Conservation (phyloP, 2,113 vertebrate genomes). For the Pavo muticus region DNA sequence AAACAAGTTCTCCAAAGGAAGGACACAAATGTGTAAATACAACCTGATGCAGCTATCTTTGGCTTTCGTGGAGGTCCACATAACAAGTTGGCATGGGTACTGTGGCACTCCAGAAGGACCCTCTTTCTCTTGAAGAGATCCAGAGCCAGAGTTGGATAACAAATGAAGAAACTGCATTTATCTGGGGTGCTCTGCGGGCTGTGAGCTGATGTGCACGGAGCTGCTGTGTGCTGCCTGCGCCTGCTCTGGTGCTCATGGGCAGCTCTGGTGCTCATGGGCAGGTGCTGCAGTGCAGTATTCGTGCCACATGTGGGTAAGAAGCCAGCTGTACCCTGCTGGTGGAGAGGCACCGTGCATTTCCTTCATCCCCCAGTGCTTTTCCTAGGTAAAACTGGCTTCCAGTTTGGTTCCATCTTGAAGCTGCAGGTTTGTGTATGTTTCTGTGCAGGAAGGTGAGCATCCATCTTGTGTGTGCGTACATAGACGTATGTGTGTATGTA, state of each 20-base stretch:
- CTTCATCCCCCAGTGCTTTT: neutral
- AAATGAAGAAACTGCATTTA: neutral
- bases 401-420: neutral
- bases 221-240: neutral
- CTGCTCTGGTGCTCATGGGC: neutral
- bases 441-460: neutral
- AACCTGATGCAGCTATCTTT: neutral
- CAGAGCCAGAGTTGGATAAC: too few species aligned
- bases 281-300: neutral
- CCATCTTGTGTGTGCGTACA: too few species aligned
- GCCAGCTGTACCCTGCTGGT: neutral
- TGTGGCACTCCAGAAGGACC: neutral
- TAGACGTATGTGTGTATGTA: too few species aligned
- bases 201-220: neutral
- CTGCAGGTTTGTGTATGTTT: neutral
- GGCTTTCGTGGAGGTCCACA: neutral
- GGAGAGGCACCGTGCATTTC: fast-evolving
- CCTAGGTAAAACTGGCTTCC: too few species aligned
- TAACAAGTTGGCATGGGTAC: too few species aligned
- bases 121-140: neutral
- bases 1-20: neutral
- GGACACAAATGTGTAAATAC: neutral
- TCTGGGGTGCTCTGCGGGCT: neutral
- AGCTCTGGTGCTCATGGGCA: neutral
- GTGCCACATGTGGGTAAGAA: fast-evolving